These are phyloP conservation scores for Diachrysia chrysitis DNA, from an alignment of 2,888 invertebrate genomes.

Conservation along the genomic window DNA sequence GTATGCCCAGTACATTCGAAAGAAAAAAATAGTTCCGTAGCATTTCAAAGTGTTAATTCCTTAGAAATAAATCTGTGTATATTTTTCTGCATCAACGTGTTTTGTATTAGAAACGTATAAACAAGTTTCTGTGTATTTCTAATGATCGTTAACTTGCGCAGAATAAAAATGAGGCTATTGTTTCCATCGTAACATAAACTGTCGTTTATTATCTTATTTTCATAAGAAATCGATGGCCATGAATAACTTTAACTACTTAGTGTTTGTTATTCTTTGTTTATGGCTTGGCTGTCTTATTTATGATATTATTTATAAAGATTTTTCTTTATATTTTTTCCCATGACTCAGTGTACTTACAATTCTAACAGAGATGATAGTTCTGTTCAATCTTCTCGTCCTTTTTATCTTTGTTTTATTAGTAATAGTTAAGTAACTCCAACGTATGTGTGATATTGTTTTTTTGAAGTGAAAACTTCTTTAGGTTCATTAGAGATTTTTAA, in stretches of 20 bases:
- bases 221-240: background rate
- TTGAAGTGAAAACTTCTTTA: no score
- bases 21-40: no score
- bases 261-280: constrained; percentile 2
- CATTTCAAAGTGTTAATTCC: no score
- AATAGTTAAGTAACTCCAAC: no score
- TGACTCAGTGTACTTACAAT: background rate
- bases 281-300: background rate
- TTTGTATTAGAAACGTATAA: background rate
- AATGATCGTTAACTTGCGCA: constrained; percentile 8
- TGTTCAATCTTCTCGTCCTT: background rate
- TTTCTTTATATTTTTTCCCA: background rate
- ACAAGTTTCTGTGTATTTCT: constrained; percentile 10
- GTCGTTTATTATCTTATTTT: background rate
- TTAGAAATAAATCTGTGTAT: background rate
- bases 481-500: no score
- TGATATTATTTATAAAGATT: background rate
- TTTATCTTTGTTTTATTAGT: background rate
- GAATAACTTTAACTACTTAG: background rate
- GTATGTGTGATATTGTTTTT: background rate
- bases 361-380: no score
- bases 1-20: no score
- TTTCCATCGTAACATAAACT: background rate
- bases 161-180: constrained; percentile 17
- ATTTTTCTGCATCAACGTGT: constrained; percentile 8